Conservation (phyloP, 2,113 vertebrate genomes). For the Microcebus griseorufus region DNA sequence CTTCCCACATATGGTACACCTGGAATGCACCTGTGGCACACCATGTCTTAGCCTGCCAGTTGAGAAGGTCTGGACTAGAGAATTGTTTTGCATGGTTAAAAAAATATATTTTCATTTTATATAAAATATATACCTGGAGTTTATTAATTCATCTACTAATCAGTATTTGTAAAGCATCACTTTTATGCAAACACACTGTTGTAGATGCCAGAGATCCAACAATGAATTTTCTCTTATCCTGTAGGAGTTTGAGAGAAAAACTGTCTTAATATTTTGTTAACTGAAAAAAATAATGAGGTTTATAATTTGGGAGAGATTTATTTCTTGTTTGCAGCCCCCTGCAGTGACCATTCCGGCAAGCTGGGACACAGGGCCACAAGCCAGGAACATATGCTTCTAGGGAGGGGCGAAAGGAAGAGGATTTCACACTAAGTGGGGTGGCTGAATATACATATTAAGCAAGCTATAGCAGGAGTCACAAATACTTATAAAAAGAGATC, state of each 20-base stretch:
- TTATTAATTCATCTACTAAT: neutral
- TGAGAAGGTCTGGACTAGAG: neutral
- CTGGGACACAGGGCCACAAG: too few relatives aligned
- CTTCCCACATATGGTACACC: neutral
- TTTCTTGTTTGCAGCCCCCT: too few relatives aligned
- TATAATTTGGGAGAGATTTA: too few relatives aligned
- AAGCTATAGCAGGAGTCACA: too few relatives aligned
- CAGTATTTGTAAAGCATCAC: neutral
- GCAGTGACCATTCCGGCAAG: too few relatives aligned
- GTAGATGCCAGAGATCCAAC: neutral
- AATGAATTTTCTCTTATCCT: slow-evolving; percentile 1
- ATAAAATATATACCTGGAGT: neutral
- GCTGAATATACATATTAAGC: too few relatives aligned
- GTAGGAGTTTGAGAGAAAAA: neutral
- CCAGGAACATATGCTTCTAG: too few relatives aligned
- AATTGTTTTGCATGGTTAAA: neutral
- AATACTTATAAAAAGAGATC: too few relatives aligned
- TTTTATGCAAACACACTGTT: neutral
- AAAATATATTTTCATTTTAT: neutral
- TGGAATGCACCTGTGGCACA: neutral
- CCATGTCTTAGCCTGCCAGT: neutral
- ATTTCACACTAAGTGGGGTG: too few relatives aligned
- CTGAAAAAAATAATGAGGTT: neutral
- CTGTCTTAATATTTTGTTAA: neutral
- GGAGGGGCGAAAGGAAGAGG: too few relatives aligned